phyloP scores from a whole-genome alignment of 2,113 vertebrate species.

The Leucosticte australis region DNA sequence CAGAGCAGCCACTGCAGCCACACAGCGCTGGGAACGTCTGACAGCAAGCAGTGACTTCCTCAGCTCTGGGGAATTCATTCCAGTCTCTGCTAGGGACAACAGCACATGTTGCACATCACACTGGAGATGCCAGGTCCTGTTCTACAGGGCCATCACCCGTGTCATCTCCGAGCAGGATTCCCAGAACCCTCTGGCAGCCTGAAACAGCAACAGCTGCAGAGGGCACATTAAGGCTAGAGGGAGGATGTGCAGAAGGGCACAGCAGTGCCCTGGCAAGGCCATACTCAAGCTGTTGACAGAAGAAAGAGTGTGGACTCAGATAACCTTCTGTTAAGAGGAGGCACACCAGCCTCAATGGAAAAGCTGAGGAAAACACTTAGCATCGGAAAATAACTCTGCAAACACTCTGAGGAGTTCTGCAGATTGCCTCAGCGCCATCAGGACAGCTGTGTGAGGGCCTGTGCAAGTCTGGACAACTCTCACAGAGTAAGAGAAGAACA shows the following conservation, averaged over 20 bases:
- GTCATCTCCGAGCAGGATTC: neutral
- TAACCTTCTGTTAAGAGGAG: neutral
- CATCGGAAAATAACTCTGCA: neutral
- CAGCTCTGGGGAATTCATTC: neutral
- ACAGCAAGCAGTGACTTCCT: neutral
- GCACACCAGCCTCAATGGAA: neutral
- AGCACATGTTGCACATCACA: neutral
- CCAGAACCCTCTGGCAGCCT: neutral
- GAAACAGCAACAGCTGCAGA: neutral
- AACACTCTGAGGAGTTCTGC: neutral
- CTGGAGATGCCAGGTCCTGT: neutral
- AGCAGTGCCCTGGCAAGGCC: neutral
- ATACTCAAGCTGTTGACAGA: neutral
- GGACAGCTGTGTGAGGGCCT: fast-evolving
- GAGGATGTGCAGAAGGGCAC: neutral
- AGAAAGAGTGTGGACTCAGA: neutral
- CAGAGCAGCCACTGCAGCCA: neutral
- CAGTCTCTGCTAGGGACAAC: neutral
- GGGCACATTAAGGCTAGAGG: neutral
- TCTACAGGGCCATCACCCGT: neutral
- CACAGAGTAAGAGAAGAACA: neutral
- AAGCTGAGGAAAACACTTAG: neutral
- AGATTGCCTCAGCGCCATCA: fast-evolving
- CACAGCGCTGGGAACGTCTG: neutral
- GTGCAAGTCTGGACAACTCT: neutral